A percentile compares a stretch with the other conserved stretches of the same genome.
These are phyloP conservation scores for Myiozetetes cayanensis DNA, from an alignment of 2,113 vertebrate species.

Conservation along the genomic window DNA sequence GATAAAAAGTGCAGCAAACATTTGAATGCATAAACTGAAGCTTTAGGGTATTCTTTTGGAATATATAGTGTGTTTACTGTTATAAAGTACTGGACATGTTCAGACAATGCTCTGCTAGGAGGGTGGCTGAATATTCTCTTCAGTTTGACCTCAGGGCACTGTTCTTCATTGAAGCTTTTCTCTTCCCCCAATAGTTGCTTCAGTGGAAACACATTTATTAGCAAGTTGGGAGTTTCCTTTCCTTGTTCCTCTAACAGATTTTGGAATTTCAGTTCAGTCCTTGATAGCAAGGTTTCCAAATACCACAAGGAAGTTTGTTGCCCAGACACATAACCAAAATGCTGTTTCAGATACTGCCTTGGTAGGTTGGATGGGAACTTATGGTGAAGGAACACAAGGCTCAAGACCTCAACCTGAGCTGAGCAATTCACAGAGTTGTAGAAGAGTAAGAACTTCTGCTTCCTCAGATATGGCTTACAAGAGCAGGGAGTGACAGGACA, in stretches of 20 bases:
- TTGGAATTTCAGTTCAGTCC: background rate
- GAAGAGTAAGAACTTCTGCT: background rate
- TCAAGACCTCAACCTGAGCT: background rate
- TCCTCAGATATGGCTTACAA: background rate
- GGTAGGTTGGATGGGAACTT: background rate
- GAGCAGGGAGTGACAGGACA: background rate
- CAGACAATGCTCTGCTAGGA: background rate
- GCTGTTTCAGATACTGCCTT: background rate
- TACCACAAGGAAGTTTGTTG: background rate
- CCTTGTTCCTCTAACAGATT: background rate
- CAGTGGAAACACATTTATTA: background rate
- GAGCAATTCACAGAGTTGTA: background rate
- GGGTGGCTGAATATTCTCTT: conserved; percentile 16
- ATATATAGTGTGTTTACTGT: background rate
- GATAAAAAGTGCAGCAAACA: background rate
- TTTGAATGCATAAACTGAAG: background rate
- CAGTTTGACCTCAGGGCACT: conserved; percentile 18
- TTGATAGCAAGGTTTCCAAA: background rate
- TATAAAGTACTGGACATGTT: background rate
- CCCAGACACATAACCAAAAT: background rate
- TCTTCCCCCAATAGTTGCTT: background rate
- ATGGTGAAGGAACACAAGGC: background rate
- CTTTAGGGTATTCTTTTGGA: conserved; percentile 4
- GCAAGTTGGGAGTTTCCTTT: background rate
- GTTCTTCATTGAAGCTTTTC: background rate